Evolutionary conservation across 2,888 invertebrate species (phyloP), one percentile per base, ranked within the genome.

Genomic region (Cheiracanthium punctorium): DNA sequence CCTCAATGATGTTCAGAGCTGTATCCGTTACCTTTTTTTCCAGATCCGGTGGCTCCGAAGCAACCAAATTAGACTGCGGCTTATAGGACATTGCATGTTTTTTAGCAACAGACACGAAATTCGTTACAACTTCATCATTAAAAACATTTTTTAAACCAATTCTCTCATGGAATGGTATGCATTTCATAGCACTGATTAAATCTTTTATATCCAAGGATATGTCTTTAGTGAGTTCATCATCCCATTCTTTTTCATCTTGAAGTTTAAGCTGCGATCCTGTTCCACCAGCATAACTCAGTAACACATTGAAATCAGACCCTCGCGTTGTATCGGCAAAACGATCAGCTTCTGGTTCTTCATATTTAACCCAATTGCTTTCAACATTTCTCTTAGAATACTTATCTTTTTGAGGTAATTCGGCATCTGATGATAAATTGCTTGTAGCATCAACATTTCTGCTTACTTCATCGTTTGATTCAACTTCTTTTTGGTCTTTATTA

Each of bases 181-280:
- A 74, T 52, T 86, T 86, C 28, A 86, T 37, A n/a, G 74, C 41
- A 29, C 32, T 29, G 32, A 28, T 28, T 43, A 86, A 75, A n/a
- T 80, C 75, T 65, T 80, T 29, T 17, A 80, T 30, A 71, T 86
- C 69, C 32, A 86, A 37, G 5, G 64, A 14, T 37, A 86, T 32
- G 17, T 48, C 37, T 70, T 85, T 75, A 8, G 69, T 75, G 43
- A 2, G 28, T 48, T 14, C 37, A 20, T 86, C 85, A n/a, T 80
- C 85, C 85, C 85, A 86, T 17, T 86, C 80, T 48, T 80, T 86
- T 75, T 86, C 85, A 69, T 86, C 80, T 48, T 80, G 80, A 24
- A 86, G 37, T 14, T 80, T 80, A 32, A 80, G 30, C 8, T 86
- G 85, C 0, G 82, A 76, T 24, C 37, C 71, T 7, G 80, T 70